Percentiles rank a stretch among this genome's conserved stretches.
Conservation (phyloP, 2,888 invertebrate genomes). For the Ennomos erosarius region DNA sequence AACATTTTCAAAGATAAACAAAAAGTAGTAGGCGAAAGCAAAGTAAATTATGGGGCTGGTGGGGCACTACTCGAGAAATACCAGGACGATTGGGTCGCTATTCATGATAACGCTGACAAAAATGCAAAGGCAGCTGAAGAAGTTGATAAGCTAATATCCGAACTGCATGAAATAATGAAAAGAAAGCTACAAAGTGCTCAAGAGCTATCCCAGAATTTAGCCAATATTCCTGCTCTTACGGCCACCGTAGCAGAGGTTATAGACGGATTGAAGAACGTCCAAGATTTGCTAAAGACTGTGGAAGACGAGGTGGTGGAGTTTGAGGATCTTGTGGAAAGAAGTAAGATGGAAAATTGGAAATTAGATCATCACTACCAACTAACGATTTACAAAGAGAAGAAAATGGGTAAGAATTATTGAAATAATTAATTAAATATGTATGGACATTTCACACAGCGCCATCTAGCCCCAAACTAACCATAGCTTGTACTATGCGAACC, state of each 20-base stretch:
- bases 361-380: constrained; percentile 89
- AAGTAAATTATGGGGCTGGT: constrained; percentile 86
- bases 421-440: too few relatives aligned
- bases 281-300: constrained; percentile 85
- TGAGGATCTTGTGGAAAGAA: constrained; percentile 88
- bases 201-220: constrained; percentile 67
- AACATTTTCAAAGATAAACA: constrained; percentile 76
- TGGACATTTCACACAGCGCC: too few relatives aligned
- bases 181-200: constrained; percentile 63
- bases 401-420: constrained; percentile 83
- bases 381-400: constrained; percentile 89
- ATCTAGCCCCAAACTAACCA: too few relatives aligned
- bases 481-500: too few relatives aligned
- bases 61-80: constrained; percentile 88
- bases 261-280: constrained; percentile 80
- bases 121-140: constrained; percentile 87
- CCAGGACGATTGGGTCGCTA: constrained; percentile 89
- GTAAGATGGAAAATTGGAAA: constrained; percentile 89
- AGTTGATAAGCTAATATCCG: constrained; percentile 73
- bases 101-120: constrained; percentile 88
- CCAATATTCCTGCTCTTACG: constrained; percentile 69
- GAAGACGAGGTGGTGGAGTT: constrained; percentile 87
- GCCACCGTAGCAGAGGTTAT: constrained; percentile 81
- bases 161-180: constrained; percentile 66
- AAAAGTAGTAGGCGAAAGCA: constrained; percentile 61